Percentiles rank a stretch among this genome's conserved stretches.
Evolutionary conservation across 1,140 invertebrate genomes (phyloP).

Genomic region (Aphaenogaster rudis): DNA sequence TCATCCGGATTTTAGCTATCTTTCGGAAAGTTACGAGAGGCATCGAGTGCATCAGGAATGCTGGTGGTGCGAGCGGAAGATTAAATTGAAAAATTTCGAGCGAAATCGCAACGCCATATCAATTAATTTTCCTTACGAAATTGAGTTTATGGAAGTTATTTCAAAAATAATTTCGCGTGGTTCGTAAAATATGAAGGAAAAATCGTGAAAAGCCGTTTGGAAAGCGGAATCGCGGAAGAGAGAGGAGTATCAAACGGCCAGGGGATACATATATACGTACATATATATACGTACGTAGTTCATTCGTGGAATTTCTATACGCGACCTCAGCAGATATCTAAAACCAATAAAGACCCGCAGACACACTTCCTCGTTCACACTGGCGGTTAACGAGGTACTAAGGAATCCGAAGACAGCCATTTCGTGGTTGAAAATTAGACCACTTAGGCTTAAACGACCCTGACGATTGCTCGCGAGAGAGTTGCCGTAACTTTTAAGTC

Average conservation of each 20-base stretch:
- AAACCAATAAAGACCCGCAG: constrained; percentile 68
- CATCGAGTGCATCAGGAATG: background rate
- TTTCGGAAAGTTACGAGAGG: background rate
- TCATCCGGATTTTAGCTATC: background rate
- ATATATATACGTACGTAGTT: background rate
- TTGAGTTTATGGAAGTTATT: constrained; percentile 39
- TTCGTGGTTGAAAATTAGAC: constrained; percentile 70
- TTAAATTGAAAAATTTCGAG: constrained; percentile 40
- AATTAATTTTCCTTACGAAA: constrained; percentile 26
- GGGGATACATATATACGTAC: background rate
- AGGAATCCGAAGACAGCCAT: constrained; percentile 70
- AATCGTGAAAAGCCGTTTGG: constrained; percentile 1
- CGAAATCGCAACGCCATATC: background rate
- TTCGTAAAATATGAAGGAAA: constrained; percentile 22
- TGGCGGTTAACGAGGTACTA: constrained; percentile 66
- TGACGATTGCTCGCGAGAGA: constrained; percentile 53
- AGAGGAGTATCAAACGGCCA: constrained; percentile 18
- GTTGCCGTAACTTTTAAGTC: constrained; percentile 70
- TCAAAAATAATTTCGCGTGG: background rate
- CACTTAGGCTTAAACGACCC: constrained; percentile 67
- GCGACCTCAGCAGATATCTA: constrained; percentile 62
- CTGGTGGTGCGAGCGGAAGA: background rate
- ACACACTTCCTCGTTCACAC: constrained; percentile 33
- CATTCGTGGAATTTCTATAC: constrained; percentile 2
- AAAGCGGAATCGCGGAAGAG: background rate